Conservation (phyloP, 2,888 invertebrate species). For the Germaria angustata region DNA sequence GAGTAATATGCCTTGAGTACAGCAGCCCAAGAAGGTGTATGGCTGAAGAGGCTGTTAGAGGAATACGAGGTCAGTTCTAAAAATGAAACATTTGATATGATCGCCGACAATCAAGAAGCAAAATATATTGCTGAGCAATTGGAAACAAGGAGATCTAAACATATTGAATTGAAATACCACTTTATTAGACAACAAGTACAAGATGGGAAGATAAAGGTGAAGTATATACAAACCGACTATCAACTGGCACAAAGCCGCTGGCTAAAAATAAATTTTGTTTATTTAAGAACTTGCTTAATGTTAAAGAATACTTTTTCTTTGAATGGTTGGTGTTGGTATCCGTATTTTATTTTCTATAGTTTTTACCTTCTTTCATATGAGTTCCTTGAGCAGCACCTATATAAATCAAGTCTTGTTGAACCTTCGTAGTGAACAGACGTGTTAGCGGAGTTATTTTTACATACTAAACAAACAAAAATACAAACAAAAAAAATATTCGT, state of each 20-base stretch:
- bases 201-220: background rate
- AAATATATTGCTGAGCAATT: conserved; percentile 20
- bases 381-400: no score
- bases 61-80: background rate
- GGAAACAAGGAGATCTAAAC: conserved; percentile 21
- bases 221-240: conserved; percentile 12
- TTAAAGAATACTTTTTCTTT: no score
- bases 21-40: background rate
- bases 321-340: no score
- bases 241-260: background rate
- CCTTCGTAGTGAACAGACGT: no score
- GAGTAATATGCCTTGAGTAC: background rate
- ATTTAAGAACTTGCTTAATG: conserved; percentile 8
- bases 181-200: conserved; percentile 21
- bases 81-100: background rate
- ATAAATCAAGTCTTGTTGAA: no score
- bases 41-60: conserved; percentile 7
- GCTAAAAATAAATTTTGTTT: conserved; percentile 6
- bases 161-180: conserved; percentile 22
- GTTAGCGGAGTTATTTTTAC: no score
- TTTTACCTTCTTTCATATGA: no score
- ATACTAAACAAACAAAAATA: no score
- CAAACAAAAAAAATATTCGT: no score
- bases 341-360: no score
- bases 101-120: conserved; percentile 16